Base-by-base conservation (phyloP, 2,888 invertebrate genomes). In the Liodrosophila aerea region DNA sequence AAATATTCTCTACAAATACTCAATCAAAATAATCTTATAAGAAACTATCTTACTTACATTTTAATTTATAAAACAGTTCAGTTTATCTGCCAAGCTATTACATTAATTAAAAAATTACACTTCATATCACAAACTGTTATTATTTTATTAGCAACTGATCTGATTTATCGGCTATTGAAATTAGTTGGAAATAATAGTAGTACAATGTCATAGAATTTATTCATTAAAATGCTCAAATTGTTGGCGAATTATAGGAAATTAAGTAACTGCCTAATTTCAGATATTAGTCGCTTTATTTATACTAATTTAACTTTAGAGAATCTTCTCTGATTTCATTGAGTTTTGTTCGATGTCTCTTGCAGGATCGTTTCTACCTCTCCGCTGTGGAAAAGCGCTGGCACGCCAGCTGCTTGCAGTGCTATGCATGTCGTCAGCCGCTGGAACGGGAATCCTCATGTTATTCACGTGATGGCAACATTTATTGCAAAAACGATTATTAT, bases 401-500 rank as follows among this genome's bases (percentile, higher is more conserved):
- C 90, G 95, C 95, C 41, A 93, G 95, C 58, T 98, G 98, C 88
- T 92, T 98, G 30, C 94, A 96, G 88, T 98, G 98, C 91, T 95
- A 94, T 88, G 95, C 97, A 89, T 98, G 98, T 91, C 93, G 95
- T 86, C 94, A 95, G 91, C 94, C 95, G 3, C 92, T 98, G 76
- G 98, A 98, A 90, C 94, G 96, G 1, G 97, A 98, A 89, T 94
- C 95, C 88, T 95, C 97, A 76, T 98, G 98, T 91, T 98, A 97
- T 90, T 95, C 96, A 71, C 93, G 96, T 76, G 97, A 97, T 89
- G 97, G 96, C 85, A 95, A 95, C 89, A 97, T 98, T 86, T 98
- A 96, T 91, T 98, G 98, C 93, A 97, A 97, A 92, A 96, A 96
- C 89, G 98, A 98, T 91, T 98, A 98, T 91, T 96, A 96, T 92